Conservation (phyloP, 2,113 vertebrate genomes). For the Cricetomys ansorgei region DNA sequence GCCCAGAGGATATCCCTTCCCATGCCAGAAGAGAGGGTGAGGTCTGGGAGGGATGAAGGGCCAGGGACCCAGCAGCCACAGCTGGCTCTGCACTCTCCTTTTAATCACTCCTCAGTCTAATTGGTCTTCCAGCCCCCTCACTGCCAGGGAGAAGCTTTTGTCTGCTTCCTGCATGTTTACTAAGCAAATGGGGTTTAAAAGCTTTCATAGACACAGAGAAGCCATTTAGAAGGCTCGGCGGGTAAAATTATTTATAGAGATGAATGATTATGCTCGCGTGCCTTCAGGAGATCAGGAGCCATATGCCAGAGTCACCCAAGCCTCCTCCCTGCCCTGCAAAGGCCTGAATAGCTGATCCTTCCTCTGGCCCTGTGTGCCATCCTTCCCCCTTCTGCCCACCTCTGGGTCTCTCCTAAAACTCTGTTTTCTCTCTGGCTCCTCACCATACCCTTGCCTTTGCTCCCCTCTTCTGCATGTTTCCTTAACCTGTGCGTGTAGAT, state of each 20-base stretch:
- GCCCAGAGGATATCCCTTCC: not conserved
- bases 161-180: conserved; percentile 67
- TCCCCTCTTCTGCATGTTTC: rapidly evolving
- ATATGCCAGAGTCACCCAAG: not conserved
- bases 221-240: conserved; percentile 70
- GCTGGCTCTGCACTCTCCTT: not conserved
- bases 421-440: not conserved
- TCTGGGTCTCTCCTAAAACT: not conserved
- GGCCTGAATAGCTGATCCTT: not conserved
- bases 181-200: conserved; percentile 78
- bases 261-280: conserved; percentile 79
- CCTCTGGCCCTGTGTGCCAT: not conserved
- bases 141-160: conserved; percentile 63
- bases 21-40: not conserved
- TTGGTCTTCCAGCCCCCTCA: conserved; percentile 61
- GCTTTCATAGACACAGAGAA: conserved; percentile 70
- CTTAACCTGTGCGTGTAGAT: not conserved
- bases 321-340: not conserved
- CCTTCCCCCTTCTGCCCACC: not conserved
- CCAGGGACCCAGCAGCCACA: not conserved
- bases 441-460: too few relatives aligned
- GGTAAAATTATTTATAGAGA: conserved; percentile 86
- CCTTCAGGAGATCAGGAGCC: conserved; percentile 81
- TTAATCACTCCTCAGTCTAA: conserved; percentile 80
- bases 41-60: not conserved